Evolutionary conservation across 1,140 invertebrate genomes (phyloP).

Genomic region (Mercenaria mercenaria): DNA sequence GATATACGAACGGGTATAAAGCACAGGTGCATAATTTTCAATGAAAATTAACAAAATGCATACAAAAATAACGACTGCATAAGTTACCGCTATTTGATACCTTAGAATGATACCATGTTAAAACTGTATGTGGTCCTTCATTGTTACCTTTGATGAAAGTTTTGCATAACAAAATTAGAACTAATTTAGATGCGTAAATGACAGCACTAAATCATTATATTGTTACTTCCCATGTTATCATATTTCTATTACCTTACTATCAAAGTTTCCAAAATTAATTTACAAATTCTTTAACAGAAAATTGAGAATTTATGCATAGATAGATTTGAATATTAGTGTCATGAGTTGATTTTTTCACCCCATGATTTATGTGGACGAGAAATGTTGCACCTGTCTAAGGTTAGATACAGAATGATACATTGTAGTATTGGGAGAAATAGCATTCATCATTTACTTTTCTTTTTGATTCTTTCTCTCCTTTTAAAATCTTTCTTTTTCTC

Average conservation of each 20-base stretch:
- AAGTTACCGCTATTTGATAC: not conserved
- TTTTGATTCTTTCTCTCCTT: too few relatives aligned
- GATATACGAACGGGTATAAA: not conserved
- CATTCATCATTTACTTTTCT: too few relatives aligned
- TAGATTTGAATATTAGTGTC: not conserved
- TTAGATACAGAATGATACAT: not conserved
- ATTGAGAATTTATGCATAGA: conserved; percentile 9
- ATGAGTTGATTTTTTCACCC: not conserved
- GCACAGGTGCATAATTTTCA: not conserved
- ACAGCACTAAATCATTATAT: not conserved
- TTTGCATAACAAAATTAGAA: not conserved
- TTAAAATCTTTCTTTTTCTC: not conserved
- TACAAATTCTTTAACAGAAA: conserved; percentile 22
- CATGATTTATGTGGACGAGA: not conserved
- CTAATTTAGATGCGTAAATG: conserved; percentile 17
- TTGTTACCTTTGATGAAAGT: not conserved
- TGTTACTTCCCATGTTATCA: conserved; percentile 15
- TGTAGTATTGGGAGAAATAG: too few relatives aligned
- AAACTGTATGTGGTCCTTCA: conserved; percentile 1
- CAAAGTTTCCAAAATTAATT: conserved; percentile 21
- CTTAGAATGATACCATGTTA: not conserved
- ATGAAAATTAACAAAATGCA: not conserved
- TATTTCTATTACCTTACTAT: not conserved
- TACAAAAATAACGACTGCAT: not conserved
- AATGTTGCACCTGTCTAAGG: not conserved